Conservation (phyloP, 1,140 invertebrate species). For the Manduca sexta region DNA sequence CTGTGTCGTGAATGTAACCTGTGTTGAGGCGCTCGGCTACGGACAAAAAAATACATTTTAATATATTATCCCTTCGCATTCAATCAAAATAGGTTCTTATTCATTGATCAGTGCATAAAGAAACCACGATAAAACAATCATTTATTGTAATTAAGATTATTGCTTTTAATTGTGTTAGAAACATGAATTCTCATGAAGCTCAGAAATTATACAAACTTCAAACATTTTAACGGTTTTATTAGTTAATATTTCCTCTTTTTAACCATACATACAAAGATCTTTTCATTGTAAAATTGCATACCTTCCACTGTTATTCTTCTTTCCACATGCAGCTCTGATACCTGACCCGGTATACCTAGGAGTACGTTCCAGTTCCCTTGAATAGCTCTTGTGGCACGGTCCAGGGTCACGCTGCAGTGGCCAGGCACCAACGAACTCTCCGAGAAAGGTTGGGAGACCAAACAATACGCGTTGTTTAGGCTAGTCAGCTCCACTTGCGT, state of each 20-base stretch:
- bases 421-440: conserved; percentile 47
- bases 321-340: conserved; percentile 37
- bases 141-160: too few species aligned
- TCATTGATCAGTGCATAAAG: too few species aligned
- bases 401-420: conserved; percentile 44
- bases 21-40: conserved; percentile 53
- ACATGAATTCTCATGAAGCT: too few species aligned
- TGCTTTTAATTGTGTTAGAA: too few species aligned
- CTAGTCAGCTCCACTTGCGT: conserved; percentile 31
- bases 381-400: conserved; percentile 46
- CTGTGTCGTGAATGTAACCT: conserved; percentile 43
- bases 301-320: conserved; percentile 39
- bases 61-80: too few species aligned
- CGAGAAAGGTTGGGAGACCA: conserved; percentile 47
- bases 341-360: conserved; percentile 42
- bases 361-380: conserved; percentile 54
- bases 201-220: too few species aligned
- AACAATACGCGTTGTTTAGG: conserved; percentile 44
- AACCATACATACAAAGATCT: not conserved
- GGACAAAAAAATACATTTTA: conserved; percentile 26
- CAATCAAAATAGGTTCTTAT: too few species aligned
- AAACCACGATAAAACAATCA: too few species aligned
- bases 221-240: too few species aligned
- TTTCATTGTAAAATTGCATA: conserved; percentile 10
- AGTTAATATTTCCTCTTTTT: too few species aligned